Conservation (phyloP, 1,140 invertebrate species). For the Tenebrio molitor region DNA sequence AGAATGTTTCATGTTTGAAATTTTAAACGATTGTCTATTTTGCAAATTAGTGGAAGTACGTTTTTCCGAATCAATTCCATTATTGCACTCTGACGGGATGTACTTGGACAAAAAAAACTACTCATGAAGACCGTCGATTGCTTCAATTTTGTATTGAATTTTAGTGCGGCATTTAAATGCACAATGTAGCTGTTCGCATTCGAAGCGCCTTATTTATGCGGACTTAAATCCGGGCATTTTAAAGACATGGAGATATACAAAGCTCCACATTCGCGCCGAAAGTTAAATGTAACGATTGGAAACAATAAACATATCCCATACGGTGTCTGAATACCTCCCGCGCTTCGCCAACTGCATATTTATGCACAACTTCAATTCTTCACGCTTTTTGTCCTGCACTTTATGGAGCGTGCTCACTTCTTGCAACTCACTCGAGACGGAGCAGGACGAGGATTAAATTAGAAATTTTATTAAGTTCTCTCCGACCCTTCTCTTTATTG, state of each 20-base stretch:
- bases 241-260: conserved; percentile 1
- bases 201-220: conserved; percentile 33
- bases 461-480: conserved; percentile 11
- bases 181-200: conserved; percentile 40
- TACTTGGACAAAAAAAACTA: neutral
- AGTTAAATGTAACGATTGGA: conserved; percentile 47
- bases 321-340: conserved; percentile 11
- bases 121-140: conserved; percentile 17
- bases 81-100: conserved; percentile 22
- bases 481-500: neutral
- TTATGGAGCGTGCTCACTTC: conserved; percentile 2
- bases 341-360: conserved; percentile 29
- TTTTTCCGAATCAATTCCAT: conserved; percentile 7
- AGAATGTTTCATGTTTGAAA: conserved; percentile 49
- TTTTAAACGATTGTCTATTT: too few species aligned
- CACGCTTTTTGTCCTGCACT: conserved; percentile 14
- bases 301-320: conserved; percentile 52
- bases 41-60: too few species aligned
- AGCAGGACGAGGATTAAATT: conserved; percentile 5
- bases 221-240: conserved; percentile 34
- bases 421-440: neutral
- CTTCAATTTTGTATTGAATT: conserved; percentile 44
- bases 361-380: conserved; percentile 24
- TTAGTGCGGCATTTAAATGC: conserved; percentile 36
- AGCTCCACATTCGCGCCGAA: conserved; percentile 21